Percentiles rank a stretch among this genome's conserved stretches.
Evolutionary conservation across 2,888 invertebrate genomes (phyloP).

Genomic region (Oasisia sp.): DNA sequence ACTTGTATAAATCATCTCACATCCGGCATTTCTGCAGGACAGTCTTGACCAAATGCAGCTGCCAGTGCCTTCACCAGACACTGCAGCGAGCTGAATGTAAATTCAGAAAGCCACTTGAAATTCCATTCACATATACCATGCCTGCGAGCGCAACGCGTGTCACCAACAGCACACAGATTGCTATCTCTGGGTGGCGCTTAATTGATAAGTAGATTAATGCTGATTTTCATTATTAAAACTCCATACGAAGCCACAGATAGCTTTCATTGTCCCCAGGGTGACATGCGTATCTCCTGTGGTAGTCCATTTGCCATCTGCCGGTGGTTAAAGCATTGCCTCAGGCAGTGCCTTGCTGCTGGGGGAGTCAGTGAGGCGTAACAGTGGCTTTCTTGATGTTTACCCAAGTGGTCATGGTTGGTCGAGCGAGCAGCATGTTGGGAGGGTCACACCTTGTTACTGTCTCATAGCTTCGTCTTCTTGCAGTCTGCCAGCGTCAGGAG

Average conservation of each 20-base stretch:
- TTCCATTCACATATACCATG: neutral
- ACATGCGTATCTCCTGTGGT: neutral
- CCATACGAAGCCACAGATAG: neutral
- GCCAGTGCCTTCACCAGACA: neutral
- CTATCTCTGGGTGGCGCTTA: neutral
- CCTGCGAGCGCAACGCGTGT: neutral
- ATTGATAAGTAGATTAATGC: slow-evolving; percentile 13
- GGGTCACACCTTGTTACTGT: slow-evolving; percentile 1
- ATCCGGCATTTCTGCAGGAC: neutral
- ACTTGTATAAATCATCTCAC: neutral
- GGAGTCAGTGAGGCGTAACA: neutral
- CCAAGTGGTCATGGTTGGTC: slow-evolving; percentile 6
- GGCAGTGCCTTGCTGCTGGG: slow-evolving; percentile 17
- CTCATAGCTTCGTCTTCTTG: neutral
- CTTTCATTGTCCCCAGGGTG: neutral
- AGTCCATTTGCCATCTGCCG: neutral
- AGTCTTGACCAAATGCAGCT: neutral
- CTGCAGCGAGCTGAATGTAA: neutral
- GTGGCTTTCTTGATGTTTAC: slow-evolving; percentile 17
- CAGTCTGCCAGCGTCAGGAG: neutral
- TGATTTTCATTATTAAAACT: slow-evolving; percentile 11
- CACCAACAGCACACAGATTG: neutral
- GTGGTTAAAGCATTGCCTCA: neutral
- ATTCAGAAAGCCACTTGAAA: slow-evolving; percentile 8
- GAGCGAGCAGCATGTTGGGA: neutral